These are phyloP conservation scores for Dyspetes luteomarginatus DNA, from an alignment of 2,888 invertebrate species.

Conservation along the genomic window DNA sequence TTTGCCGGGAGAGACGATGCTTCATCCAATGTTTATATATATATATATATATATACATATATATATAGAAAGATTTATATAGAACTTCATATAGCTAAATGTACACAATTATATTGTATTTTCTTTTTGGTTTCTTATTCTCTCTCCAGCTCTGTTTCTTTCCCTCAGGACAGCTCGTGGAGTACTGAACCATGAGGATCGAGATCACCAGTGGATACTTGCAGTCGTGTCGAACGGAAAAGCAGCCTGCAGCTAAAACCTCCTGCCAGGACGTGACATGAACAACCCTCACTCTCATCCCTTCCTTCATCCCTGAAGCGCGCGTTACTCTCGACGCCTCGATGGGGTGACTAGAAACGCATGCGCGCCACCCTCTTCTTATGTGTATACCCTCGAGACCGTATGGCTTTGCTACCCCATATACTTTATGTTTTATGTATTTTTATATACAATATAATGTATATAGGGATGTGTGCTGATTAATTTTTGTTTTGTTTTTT, in stretches of 20 bases:
- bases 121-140: background rate
- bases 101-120: background rate
- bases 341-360: constrained; percentile 44
- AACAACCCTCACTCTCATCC: constrained; percentile 23
- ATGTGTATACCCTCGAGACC: constrained; percentile 14
- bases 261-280: constrained; percentile 24
- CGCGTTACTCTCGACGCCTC: constrained; percentile 21
- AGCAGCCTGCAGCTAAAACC: constrained; percentile 17
- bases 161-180: constrained; percentile 44
- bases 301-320: background rate
- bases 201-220: constrained; percentile 10
- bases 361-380: constrained; percentile 54
- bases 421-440: background rate
- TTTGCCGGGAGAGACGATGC: background rate
- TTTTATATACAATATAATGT: background rate
- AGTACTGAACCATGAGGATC: constrained; percentile 56
- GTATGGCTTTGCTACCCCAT: background rate
- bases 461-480: no score
- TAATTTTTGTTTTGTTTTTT: no score
- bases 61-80: background rate
- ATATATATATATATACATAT: constrained; percentile 8
- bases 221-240: constrained; percentile 25
- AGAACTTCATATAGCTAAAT: background rate
- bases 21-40: background rate
- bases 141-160: constrained; percentile 18